A percentile compares a stretch with the other conserved stretches of the same genome.
Evolutionary conservation across 2,888 invertebrate genomes (phyloP).

Genomic region (Drosophila emarginata): DNA sequence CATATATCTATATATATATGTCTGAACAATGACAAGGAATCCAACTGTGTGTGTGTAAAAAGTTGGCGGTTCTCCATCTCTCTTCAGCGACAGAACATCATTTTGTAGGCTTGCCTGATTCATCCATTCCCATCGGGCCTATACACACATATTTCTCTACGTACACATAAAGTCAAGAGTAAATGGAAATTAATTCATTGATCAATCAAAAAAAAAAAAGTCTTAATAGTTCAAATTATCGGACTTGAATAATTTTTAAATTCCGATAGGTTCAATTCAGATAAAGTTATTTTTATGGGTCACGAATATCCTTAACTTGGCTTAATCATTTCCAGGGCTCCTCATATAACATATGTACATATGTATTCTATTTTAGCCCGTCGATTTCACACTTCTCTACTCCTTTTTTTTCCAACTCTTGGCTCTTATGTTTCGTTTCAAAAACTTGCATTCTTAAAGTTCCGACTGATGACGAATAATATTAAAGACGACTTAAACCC

Average conservation of each 20-base stretch:
- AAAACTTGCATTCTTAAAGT: background rate
- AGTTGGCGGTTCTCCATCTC: constrained; percentile 45
- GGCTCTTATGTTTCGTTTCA: background rate
- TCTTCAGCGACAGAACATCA: constrained; percentile 10
- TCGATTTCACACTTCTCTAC: too few species aligned
- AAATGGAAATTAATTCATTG: background rate
- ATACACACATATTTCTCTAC: constrained; percentile 19
- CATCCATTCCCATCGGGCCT: too few species aligned
- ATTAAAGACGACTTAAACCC: background rate
- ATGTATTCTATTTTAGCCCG: too few species aligned
- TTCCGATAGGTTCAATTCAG: background rate
- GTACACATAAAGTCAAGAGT: constrained; percentile 38
- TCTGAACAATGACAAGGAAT: background rate
- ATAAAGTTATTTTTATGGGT: too few species aligned
- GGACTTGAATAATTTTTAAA: background rate
- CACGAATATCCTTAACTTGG: too few species aligned
- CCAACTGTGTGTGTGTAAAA: constrained; percentile 13
- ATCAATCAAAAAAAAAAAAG: too few species aligned
- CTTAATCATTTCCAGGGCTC: too few species aligned
- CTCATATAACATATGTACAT: too few species aligned
- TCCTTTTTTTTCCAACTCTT: background rate
- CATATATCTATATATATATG: background rate
- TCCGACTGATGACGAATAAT: background rate
- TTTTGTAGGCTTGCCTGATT: background rate
- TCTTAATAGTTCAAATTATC: too few species aligned